Conservation (phyloP, 2,113 vertebrate genomes). For the Ellobius talpinus region DNA sequence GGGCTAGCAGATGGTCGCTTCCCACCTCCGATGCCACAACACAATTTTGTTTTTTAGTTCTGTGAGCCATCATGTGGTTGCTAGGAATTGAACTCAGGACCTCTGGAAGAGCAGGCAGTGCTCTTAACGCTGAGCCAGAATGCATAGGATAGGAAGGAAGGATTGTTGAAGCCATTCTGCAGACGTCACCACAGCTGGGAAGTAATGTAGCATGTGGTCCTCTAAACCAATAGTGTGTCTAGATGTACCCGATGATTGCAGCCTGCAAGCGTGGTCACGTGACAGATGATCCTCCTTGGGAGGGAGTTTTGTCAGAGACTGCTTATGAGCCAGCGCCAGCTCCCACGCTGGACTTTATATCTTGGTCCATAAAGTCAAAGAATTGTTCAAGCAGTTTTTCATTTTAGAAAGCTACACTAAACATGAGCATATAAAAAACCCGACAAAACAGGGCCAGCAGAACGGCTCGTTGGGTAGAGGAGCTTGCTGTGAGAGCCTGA, state of each 20-base stretch:
- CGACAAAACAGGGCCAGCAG: not conserved
- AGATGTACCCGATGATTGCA: not conserved
- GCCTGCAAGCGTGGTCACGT: not conserved
- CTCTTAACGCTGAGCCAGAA: too few species aligned
- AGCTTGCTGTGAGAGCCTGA: not conserved
- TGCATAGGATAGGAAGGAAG: not conserved
- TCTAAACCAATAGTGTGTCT: not conserved
- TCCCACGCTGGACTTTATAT: too few species aligned
- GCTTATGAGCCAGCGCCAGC: not conserved
- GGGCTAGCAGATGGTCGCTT: not conserved
- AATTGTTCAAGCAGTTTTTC: not conserved
- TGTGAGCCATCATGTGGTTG: too few species aligned
- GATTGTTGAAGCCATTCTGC: not conserved
- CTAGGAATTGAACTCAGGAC: too few species aligned
- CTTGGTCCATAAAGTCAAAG: not conserved
- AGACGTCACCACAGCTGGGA: not conserved
- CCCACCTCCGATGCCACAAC: too few species aligned
- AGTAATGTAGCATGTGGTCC: not conserved
- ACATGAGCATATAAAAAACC: too few species aligned
- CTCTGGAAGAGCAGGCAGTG: too few species aligned
- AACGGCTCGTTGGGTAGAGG: not conserved
- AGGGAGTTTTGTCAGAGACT: not conserved
- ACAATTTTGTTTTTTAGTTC: too few species aligned
- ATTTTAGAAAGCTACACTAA: not conserved
- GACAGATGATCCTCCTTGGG: not conserved